Conservation (phyloP, 2,888 invertebrate species). For the Tinea trinotella region DNA sequence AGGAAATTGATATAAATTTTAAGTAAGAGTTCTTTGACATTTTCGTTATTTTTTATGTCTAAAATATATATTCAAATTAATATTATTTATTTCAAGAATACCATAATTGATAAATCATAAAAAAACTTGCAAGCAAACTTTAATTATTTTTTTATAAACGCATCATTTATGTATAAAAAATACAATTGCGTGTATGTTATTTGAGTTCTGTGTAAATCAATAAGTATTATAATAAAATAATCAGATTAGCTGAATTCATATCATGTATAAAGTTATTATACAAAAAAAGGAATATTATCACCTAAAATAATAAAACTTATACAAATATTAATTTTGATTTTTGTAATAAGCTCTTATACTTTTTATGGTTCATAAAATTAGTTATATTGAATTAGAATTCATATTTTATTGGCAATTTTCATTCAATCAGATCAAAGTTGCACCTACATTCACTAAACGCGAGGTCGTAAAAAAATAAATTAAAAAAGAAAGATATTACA, state of each 20-base stretch:
- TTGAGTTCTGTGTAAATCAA: no score
- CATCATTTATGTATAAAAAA: no score
- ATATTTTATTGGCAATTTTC: constrained; percentile 25
- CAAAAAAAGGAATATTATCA: no score
- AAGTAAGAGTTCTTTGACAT: background rate
- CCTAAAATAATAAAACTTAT: background rate
- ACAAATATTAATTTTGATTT: background rate
- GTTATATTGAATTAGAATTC: background rate
- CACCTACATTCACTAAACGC: constrained; percentile 42
- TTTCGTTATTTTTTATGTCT: background rate
- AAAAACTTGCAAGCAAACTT: no score
- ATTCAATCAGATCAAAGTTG: background rate
- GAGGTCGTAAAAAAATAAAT: constrained; percentile 65
- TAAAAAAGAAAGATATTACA: constrained; percentile 72
- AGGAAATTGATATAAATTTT: constrained; percentile 66
- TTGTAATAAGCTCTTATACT: background rate
- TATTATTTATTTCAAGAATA: background rate
- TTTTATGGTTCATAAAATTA: constrained; percentile 8
- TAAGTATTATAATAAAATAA: no score
- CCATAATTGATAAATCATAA: no score
- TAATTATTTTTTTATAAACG: no score
- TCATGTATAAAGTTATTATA: no score
- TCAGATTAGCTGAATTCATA: no score
- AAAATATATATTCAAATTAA: background rate
- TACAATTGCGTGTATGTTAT: no score